Evolutionary conservation across 2,797 vertebrate species (phyloP).

Genomic region (Enoplosus armatus): DNA sequence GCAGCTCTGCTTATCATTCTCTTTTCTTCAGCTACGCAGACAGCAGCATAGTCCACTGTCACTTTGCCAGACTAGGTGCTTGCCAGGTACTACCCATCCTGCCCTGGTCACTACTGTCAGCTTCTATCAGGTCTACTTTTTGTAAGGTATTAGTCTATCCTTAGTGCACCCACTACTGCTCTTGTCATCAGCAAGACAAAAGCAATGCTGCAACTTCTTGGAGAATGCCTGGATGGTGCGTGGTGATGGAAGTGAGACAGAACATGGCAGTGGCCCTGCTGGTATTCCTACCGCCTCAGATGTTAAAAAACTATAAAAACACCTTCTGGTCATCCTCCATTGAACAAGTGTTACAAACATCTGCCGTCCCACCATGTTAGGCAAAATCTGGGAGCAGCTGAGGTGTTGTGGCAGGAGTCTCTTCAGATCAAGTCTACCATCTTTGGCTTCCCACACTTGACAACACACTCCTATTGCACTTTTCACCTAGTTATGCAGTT

Average conservation of each 20-base stretch:
- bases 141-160: neutral
- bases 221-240: neutral
- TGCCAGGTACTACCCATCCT: neutral
- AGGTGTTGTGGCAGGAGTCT: neutral
- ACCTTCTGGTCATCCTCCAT: neutral
- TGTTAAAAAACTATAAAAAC: neutral
- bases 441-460: neutral
- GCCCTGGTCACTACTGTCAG: neutral
- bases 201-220: neutral
- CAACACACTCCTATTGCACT: neutral
- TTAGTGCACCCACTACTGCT: neutral
- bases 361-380: neutral
- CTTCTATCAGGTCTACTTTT: neutral
- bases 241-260: slow-evolving; percentile 11
- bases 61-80: neutral
- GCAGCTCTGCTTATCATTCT: neutral
- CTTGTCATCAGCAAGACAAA: slow-evolving; percentile 6
- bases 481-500: neutral
- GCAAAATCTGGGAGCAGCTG: neutral
- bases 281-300: neutral
- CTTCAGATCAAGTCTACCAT: neutral
- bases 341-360: neutral
- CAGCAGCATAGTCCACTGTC: neutral
- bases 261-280: neutral
- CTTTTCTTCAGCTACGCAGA: neutral